These are phyloP conservation scores for Cassiopea andromeda DNA, from an alignment of 30 jellyfish, hydroid and myxozoan species.

Conservation along the genomic window DNA sequence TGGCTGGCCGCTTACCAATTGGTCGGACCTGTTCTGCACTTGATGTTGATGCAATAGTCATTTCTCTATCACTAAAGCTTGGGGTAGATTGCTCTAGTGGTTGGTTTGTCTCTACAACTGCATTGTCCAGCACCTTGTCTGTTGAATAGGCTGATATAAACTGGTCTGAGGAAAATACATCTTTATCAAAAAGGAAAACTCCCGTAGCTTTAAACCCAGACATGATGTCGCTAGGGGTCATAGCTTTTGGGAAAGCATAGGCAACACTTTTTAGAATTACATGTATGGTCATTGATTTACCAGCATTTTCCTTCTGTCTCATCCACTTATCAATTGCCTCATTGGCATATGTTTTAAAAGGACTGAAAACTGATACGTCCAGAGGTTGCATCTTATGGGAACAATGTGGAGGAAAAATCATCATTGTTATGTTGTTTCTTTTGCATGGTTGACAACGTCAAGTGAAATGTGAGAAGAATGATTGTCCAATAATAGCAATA, in stretches of 20 bases:
- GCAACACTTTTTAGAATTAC: slow-evolving; percentile 45
- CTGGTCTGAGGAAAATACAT: slow-evolving; percentile 40
- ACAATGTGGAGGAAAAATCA: too few relatives aligned
- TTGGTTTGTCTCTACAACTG: background rate
- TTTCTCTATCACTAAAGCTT: background rate
- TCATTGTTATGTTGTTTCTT: too few relatives aligned
- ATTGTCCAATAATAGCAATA: slow-evolving; percentile 60
- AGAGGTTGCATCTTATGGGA: slow-evolving; percentile 74
- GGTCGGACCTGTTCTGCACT: too few relatives aligned
- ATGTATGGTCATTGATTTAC: slow-evolving; percentile 61
- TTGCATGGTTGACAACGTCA: too few relatives aligned
- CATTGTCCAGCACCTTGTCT: slow-evolving; percentile 12
- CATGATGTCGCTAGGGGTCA: too few relatives aligned
- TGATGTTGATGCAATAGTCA: background rate
- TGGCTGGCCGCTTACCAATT: too few relatives aligned
- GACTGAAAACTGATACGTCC: slow-evolving; percentile 63
- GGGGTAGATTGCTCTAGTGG: too few relatives aligned
- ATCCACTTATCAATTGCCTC: slow-evolving; percentile 58
- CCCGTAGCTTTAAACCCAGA: too few relatives aligned
- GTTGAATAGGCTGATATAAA: too few relatives aligned
- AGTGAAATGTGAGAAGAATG: slow-evolving; percentile 65
- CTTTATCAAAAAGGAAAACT: slow-evolving; percentile 56
- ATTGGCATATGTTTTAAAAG: slow-evolving; percentile 52
- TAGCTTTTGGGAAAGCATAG: slow-evolving; percentile 61
- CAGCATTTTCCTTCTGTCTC: slow-evolving; percentile 41